phyloP scores from a whole-genome alignment of 1,140 invertebrate species.

The Zaprionus kolodkinae region DNA sequence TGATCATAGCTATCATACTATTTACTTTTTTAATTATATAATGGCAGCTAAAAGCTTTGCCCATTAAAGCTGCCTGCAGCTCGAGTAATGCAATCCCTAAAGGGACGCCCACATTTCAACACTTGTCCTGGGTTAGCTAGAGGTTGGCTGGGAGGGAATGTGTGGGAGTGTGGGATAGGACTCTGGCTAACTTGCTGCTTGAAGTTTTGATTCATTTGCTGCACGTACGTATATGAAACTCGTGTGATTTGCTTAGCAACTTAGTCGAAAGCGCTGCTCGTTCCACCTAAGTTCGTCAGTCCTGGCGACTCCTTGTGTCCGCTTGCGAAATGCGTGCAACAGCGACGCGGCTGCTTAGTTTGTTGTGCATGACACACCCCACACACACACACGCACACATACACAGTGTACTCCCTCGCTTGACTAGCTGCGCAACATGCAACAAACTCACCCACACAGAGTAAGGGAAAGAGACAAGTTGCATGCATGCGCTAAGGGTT shows the following conservation, averaged over 20 bases:
- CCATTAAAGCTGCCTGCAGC: background rate
- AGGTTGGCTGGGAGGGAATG: background rate
- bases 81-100: background rate
- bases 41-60: slow-evolving; percentile 7
- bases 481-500: slow-evolving; percentile 35
- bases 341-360: slow-evolving; percentile 45
- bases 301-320: slow-evolving; percentile 15
- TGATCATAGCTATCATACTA: background rate
- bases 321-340: slow-evolving; percentile 27
- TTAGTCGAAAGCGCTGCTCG: slow-evolving; percentile 39
- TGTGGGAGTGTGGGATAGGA: background rate
- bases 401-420: background rate
- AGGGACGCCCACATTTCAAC: slow-evolving; percentile 41
- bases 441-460: slow-evolving; percentile 47
- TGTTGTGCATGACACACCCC: slow-evolving; percentile 32
- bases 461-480: slow-evolving; percentile 21
- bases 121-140: slow-evolving; percentile 25
- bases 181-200: slow-evolving; percentile 21
- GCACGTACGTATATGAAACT: slow-evolving; percentile 46
- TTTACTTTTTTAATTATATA: slow-evolving; percentile 4
- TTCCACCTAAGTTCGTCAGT: slow-evolving; percentile 30
- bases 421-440: slow-evolving; percentile 55
- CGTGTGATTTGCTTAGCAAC: slow-evolving; percentile 54
- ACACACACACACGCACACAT: background rate
- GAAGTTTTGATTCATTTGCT: slow-evolving; percentile 55